Base-by-base conservation (phyloP, 2,888 invertebrate genomes). In the Colletes collaris region DNA sequence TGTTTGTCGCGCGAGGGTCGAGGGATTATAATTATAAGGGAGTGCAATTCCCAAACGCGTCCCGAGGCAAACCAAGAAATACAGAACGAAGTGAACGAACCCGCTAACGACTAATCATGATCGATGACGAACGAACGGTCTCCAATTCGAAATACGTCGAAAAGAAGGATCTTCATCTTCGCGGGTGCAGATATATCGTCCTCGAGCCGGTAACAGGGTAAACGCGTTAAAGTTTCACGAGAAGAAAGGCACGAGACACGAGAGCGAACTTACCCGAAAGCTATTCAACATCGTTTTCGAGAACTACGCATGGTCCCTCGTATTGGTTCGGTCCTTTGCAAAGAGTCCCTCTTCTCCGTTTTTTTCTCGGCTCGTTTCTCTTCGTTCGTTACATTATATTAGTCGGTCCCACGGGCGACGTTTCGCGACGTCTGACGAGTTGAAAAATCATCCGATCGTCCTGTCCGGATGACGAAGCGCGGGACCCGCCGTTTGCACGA, bases 141-240 rank as follows among this genome's bases (percentile, higher is more conserved):
- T 74, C 76, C 70, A 66, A 76, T 69, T 67, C 76, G 64, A 68
- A 78, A 71, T 81, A 76, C 80, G 72, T 71, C 66, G 74, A 78
- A 79, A 62, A 50, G 70, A 78, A 60, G 60, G 60, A 72, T 68
- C 65, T 68, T 73, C 69, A 70, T 83, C 78, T 76, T 79, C 71
- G 40, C 56, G 55, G 64, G 27, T 56, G 62, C 50, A 71, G 60
- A 72, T 69, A 75, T 59, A 81, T 76, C 60, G 46, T 64, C 72
- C 53, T 69, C 72, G 79, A 35, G 59, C 62, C 72, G 63, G 67
- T 78, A 67, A 78, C 79, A 77, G 74, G 82, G 86, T 85, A 87
- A 89, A 86, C 82, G 83, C 84, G 88, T 90, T 88, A 90, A 90
- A 90, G 77, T 90, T 90, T 88, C 75, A 88, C 83, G 81, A 85